These are phyloP conservation scores for Lytechinus pictus DNA, from an alignment of 35 echinoderm and acorn worm genomes.

Conservation along the genomic window DNA sequence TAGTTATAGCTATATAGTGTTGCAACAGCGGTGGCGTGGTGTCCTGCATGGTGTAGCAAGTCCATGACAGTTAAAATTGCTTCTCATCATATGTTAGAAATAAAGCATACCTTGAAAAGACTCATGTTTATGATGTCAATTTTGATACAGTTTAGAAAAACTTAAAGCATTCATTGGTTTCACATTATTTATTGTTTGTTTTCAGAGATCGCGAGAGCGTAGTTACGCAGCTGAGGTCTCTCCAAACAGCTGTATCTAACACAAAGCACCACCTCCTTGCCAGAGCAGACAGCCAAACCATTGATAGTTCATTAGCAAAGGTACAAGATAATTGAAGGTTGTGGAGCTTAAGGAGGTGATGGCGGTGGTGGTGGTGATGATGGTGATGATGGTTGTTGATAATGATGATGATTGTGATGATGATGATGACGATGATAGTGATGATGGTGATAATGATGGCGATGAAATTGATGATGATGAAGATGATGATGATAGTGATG, in stretches of 20 bases:
- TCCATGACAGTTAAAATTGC: too few relatives aligned
- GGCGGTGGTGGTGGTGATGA: background rate
- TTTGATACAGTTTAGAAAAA: too few relatives aligned
- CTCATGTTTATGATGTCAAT: too few relatives aligned
- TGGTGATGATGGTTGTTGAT: background rate
- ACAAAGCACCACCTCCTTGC: conserved; percentile 72
- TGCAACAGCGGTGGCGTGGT: too few relatives aligned
- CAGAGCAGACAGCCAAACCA: conserved; percentile 68
- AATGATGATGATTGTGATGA: background rate
- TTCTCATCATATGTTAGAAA: too few relatives aligned
- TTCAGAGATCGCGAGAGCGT: conserved; percentile 78
- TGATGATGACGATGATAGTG: background rate
- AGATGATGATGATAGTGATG: background rate
- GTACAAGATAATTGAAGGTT: background rate
- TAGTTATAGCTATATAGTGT: too few relatives aligned
- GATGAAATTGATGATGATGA: background rate
- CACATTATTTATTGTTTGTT: background rate
- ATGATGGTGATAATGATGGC: background rate
- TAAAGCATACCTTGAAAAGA: too few relatives aligned
- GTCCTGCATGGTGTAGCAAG: too few relatives aligned
- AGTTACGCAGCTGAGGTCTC: conserved; percentile 47
- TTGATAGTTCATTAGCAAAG: conserved; percentile 76
- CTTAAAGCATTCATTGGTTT: background rate
- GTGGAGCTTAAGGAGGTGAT: background rate
- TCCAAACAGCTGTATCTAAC: conserved; percentile 72